phyloP scores from a whole-genome alignment of 2,888 invertebrate species.

The Cephus runcator region DNA sequence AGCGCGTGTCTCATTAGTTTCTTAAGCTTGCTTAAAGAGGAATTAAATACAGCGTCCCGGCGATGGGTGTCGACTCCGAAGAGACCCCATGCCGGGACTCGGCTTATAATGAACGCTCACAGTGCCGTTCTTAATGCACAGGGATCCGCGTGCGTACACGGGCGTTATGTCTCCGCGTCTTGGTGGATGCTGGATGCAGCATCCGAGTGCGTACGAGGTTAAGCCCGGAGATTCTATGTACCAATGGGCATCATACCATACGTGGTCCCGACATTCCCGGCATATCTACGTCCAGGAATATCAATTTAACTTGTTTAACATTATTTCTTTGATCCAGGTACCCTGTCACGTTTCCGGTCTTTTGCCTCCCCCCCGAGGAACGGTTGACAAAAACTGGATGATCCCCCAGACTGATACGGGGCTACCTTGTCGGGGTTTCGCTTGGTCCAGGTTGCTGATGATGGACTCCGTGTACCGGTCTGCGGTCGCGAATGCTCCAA shows the following conservation, averaged over 20 bases:
- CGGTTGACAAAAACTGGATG: background rate
- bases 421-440: background rate
- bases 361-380: background rate
- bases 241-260: background rate
- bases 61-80: constrained; percentile 53
- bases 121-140: constrained; percentile 43
- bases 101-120: constrained; percentile 52
- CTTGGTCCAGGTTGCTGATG: background rate
- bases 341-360: background rate
- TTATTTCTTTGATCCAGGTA: background rate
- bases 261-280: background rate
- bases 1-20: constrained; percentile 54
- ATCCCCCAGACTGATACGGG: background rate
- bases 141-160: constrained; percentile 6
- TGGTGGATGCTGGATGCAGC: background rate
- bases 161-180: background rate
- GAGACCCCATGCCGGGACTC: constrained; percentile 53
- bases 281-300: background rate
- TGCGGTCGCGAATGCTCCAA: background rate
- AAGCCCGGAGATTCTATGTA: background rate
- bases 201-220: background rate
- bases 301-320: background rate
- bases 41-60: constrained; percentile 53
- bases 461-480: background rate
- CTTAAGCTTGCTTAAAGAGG: constrained; percentile 49